phyloP scores from a whole-genome alignment of 2,113 vertebrate genomes.

The Furnarius figulus region DNA sequence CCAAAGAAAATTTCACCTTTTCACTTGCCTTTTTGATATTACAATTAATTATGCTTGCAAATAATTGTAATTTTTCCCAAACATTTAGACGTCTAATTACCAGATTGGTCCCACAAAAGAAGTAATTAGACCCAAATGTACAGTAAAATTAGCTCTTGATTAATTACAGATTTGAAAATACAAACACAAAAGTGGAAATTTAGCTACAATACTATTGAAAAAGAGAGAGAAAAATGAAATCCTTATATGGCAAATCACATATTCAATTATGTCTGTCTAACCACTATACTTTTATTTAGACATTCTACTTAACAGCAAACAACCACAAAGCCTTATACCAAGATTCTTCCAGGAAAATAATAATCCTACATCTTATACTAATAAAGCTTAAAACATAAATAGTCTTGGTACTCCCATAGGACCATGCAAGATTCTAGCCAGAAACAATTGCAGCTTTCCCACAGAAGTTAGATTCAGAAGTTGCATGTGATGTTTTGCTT shows the following conservation, averaged over 20 bases:
- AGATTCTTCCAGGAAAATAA: constrained; percentile 21
- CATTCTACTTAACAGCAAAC: background rate
- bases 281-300: constrained; percentile 12
- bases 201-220: background rate
- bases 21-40: background rate
- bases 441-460: background rate
- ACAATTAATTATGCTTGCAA: background rate
- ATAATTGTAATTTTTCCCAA: background rate
- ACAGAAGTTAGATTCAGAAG: background rate
- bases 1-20: background rate
- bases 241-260: background rate
- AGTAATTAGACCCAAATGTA: background rate
- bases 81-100: background rate
- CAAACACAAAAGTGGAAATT: background rate
- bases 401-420: background rate
- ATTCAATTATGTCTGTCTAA: background rate
- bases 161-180: constrained; percentile 5
- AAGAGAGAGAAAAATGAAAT: background rate
- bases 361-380: background rate
- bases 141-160: background rate
- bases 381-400: constrained; percentile 12
- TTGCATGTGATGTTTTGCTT: background rate
- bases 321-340: background rate
- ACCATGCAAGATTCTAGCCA: background rate
- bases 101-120: background rate